Evolutionary conservation across 2,888 invertebrate genomes (phyloP), one percentile per base, ranked within the genome.

Genomic region (Eugnorisma glareosa): DNA sequence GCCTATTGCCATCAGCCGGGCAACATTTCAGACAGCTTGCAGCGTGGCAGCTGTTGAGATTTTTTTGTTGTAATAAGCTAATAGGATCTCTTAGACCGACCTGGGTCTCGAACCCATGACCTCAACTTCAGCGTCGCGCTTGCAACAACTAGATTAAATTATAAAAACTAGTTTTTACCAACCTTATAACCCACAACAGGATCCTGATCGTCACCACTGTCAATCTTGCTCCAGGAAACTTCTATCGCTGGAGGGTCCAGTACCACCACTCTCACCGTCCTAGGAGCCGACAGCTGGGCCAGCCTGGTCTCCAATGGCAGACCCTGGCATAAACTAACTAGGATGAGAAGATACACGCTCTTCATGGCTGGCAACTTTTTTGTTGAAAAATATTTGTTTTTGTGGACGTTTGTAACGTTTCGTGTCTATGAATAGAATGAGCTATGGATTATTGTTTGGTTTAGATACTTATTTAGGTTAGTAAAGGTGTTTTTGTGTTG

Each of bases 161-260:
- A 48, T 48, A 48, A 48, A 1, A 21, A 6, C 13, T 54, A n/a
- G 11, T 54, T 54, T 24, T 5, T 10, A 63, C 72, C 54, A 35
- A 81, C 85, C 79, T 84, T 84, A 67, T 85, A 84, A 18, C 81
- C 84, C 7, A 77, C 21, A 7, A 85, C 69, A 31, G 84, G 83
- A n/a, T 85, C 77, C 1, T 35, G 28, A 18, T 43, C 35, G 54
- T 81, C 75, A 45, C 13, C 61, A 61, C 59, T 77, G 2, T 74
- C 74, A 21, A 85, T 67, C n/a, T 79, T 75, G 15, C 45, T 54
- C 85, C 85, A 85, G 21, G 66, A 57, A 1, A 84, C 48, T 68
- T 74, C 35, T 40, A 85, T 69, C 1, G 77, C 67, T 15, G 28
- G 57, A 8, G 73, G 54, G 15, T 83, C 64, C 15, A 48, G 45